Conservation (phyloP, 1,140 invertebrate genomes). For the Thaumatotibia leucotreta region DNA sequence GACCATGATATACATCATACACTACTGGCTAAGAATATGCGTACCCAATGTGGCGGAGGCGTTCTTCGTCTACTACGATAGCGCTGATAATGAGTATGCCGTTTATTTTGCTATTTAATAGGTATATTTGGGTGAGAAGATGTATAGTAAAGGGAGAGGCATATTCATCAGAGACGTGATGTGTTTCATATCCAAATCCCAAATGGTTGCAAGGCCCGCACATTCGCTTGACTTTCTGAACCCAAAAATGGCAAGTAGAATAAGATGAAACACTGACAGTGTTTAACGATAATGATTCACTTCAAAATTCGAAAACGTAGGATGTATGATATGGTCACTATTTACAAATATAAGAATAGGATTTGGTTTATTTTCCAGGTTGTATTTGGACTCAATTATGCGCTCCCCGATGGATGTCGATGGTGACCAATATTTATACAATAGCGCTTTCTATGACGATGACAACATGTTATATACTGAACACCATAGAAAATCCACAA, state of each 20-base stretch:
- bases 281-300: no score
- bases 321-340: no score
- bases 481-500: neutral
- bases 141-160: no score
- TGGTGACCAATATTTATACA: conserved; percentile 27
- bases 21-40: conserved; percentile 62
- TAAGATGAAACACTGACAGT: no score
- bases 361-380: conserved; percentile 33
- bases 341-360: neutral
- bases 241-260: no score
- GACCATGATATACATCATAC: conserved; percentile 44
- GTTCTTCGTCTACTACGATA: conserved; percentile 59
- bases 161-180: no score
- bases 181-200: no score
- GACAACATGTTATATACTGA: conserved; percentile 24
- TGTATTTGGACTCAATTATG: conserved; percentile 55
- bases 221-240: no score
- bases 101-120: conserved; percentile 8
- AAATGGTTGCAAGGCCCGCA: no score
- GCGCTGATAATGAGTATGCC: conserved; percentile 55
- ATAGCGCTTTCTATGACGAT: conserved; percentile 24
- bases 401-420: conserved; percentile 43
- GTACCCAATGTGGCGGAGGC: conserved; percentile 58
- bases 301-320: no score
- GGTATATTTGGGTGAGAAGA: no score